Base-by-base conservation (phyloP, 2,797 vertebrate species). In the Triplophysa yarkandensis region DNA sequence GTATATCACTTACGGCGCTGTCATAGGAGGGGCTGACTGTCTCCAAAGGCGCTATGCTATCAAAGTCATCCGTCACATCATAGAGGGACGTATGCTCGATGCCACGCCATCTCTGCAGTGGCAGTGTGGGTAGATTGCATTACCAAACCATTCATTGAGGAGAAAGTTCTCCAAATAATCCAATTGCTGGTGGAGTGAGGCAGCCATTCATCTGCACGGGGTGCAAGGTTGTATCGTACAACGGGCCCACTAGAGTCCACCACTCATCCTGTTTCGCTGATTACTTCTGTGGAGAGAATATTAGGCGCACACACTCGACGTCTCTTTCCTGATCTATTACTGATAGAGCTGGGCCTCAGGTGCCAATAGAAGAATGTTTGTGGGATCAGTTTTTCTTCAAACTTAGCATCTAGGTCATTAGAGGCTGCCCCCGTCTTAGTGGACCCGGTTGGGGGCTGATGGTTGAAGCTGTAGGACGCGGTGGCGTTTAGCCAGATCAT, bases 141-240 rank as follows among this genome's bases (percentile, higher is more conserved):
- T 79, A 83, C 67, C 76, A 77, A 65, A 79, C 63, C 68, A 80
- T 73, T 77, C 77, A 61, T 82, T 55, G 73, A 80, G 76, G 76
- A 80, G 43, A 81, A 79, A 78, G 72, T 77, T 63, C 74, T 80
- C 64, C 68, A 75, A 80, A 71, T 73, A 81, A 85, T 83, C 78
- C 79, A 73, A 76, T 82, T 83, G 76, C 74, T 71, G 66, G 66
- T 46, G 19, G 74, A 79, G 76, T 76, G 77, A 69, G 74, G 64
- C 39, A 34, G 71, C 69, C 52, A 74, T 82, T 77, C 70, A 77
- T 83, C 80, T 81, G 39, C 19, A 27, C 52, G 50, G 46, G 25
- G 75, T 77, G 66, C 48, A 61, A 54, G 70, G 48, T 69, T 65
- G 69, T 66, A 66, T 71, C 41, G 25, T 57, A 19, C n/a, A 19